These are phyloP conservation scores for Trididemnum clinides DNA, from an alignment of 23 tunicate genomes.

Conservation along the genomic window DNA sequence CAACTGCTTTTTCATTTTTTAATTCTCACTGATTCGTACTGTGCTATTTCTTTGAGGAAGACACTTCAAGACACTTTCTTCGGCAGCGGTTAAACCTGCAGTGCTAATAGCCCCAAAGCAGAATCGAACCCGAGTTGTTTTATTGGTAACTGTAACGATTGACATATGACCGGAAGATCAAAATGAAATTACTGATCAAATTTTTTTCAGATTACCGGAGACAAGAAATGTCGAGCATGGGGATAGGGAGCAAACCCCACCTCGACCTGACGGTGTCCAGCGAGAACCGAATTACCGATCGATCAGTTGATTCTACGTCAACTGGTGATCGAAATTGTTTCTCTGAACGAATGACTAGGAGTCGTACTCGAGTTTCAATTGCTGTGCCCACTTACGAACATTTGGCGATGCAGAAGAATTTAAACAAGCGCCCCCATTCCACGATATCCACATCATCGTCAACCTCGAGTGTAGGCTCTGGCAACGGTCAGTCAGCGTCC, in stretches of 20 bases:
- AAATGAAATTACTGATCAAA: too few species aligned
- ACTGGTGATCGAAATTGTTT: conserved; percentile 12
- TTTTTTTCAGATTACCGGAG: conserved; percentile 72
- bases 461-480: conserved; percentile 76
- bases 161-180: too few species aligned
- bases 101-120: too few species aligned
- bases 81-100: too few species aligned
- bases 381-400: conserved; percentile 77
- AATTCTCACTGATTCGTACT: too few species aligned
- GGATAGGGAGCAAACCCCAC: conserved; percentile 96
- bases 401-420: conserved; percentile 6
- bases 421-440: conserved; percentile 82
- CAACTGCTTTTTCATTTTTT: too few species aligned
- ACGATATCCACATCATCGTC: conserved; percentile 78
- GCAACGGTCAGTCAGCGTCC: conserved; percentile 60
- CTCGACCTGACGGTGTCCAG: conserved; percentile 71
- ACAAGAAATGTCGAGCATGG: conserved; percentile 90
- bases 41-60: too few species aligned
- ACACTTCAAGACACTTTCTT: too few species aligned
- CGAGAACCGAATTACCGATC: conserved; percentile 76
- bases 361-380: conserved; percentile 86
- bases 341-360: conserved; percentile 32
- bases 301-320: conserved; percentile 62
- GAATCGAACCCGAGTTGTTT: too few species aligned
- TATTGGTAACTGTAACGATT: too few species aligned